These are phyloP conservation scores for Dichetophora obliterata DNA, from an alignment of 2,888 invertebrate genomes.

Conservation along the genomic window DNA sequence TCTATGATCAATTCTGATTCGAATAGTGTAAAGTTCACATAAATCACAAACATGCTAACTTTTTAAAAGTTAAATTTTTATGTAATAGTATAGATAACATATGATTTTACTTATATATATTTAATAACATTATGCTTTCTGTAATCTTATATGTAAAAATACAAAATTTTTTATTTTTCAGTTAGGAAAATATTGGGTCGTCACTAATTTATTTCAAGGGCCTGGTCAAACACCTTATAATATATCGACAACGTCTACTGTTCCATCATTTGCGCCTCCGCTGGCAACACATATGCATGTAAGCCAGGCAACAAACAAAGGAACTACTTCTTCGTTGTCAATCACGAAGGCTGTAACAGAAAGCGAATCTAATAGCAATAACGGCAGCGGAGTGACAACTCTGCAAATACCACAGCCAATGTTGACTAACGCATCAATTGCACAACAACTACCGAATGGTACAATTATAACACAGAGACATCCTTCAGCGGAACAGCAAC, in stretches of 20 bases:
- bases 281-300: constrained; percentile 55
- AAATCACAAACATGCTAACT: too few relatives aligned
- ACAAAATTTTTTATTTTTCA: constrained; percentile 60
- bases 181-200: constrained; percentile 85
- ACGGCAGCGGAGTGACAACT: constrained; percentile 47
- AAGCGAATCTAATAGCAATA: constrained; percentile 41
- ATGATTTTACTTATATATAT: too few relatives aligned
- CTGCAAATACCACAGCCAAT: constrained; percentile 60
- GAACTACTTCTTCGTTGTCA: constrained; percentile 30
- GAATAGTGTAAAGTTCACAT: too few relatives aligned
- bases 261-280: constrained; percentile 55
- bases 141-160: too few relatives aligned
- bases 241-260: constrained; percentile 54
- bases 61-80: too few relatives aligned
- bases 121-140: too few relatives aligned
- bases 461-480: constrained; percentile 57
- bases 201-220: constrained; percentile 82
- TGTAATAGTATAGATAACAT: too few relatives aligned
- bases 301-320: constrained; percentile 41
- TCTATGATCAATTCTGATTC: too few relatives aligned
- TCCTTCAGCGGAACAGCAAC: constrained; percentile 50
- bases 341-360: constrained; percentile 45
- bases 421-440: constrained; percentile 54
- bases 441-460: constrained; percentile 57
- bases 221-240: constrained; percentile 58